Evolutionary conservation across 2,888 invertebrate genomes (phyloP).

Genomic region (Neoscelio sp.): DNA sequence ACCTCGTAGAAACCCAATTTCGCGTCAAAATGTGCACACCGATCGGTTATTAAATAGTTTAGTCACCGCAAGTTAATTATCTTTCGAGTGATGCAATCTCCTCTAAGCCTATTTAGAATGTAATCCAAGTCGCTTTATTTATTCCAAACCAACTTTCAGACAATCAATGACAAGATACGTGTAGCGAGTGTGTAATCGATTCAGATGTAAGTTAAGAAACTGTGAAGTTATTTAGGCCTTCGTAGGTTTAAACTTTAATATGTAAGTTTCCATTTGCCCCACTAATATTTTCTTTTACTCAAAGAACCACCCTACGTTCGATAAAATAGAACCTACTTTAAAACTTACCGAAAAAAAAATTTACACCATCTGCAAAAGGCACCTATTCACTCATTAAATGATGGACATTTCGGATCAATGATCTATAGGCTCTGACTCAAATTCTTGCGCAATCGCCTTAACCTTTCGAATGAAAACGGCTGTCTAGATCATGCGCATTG

Average conservation of each 20-base stretch:
- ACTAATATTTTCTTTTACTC: background rate
- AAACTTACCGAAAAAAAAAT: conserved; percentile 7
- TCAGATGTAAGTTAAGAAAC: conserved; percentile 21
- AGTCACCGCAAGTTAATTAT: conserved; percentile 2
- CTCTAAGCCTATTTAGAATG: conserved; percentile 1
- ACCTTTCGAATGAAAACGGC: conserved; percentile 62
- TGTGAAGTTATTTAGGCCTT: conserved; percentile 17
- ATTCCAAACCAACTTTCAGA: background rate
- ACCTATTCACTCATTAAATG: conserved; percentile 35
- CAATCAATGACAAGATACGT: conserved; percentile 7
- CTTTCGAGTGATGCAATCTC: conserved; percentile 2
- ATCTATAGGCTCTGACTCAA: conserved; percentile 60
- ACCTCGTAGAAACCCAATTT: background rate
- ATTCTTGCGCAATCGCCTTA: conserved; percentile 67
- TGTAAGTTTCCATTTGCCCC: background rate
- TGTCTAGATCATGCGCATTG: conserved; percentile 66
- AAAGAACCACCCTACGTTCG: no score
- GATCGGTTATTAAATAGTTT: background rate
- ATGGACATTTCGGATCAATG: conserved; percentile 64
- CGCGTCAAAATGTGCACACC: background rate
- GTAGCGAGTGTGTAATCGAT: conserved; percentile 20
- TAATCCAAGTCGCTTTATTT: background rate
- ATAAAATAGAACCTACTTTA: conserved; percentile 21
- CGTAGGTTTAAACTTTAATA: conserved; percentile 15
- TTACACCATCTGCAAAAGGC: conserved; percentile 2